Evolutionary conservation across 2,113 vertebrate genomes (phyloP).

Genomic region (Nycticorax nycticorax): DNA sequence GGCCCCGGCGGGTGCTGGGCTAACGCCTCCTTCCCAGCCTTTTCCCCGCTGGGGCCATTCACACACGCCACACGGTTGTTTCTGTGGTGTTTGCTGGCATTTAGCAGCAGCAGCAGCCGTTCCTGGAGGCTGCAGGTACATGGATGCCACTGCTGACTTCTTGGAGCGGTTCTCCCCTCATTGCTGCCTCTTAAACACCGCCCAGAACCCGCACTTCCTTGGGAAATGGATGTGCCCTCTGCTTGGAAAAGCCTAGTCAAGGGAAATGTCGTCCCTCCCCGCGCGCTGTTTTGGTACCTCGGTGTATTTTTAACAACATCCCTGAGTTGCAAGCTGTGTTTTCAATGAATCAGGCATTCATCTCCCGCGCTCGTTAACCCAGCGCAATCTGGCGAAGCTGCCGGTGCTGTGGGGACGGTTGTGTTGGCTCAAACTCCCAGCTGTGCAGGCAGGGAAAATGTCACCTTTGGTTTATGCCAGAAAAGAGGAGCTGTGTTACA

Average conservation of each 20-base stretch:
- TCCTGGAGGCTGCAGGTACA: neutral
- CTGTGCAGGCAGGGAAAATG: neutral
- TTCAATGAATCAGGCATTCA: neutral
- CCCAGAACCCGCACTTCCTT: accelerated
- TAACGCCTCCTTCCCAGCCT: neutral
- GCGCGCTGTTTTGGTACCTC: neutral
- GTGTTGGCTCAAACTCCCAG: neutral
- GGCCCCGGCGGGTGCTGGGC: accelerated
- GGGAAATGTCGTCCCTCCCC: neutral
- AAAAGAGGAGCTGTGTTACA: accelerated
- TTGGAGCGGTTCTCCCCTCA: accelerated
- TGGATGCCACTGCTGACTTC: accelerated
- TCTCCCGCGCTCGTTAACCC: neutral
- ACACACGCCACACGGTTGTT: neutral
- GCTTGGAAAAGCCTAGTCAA: neutral
- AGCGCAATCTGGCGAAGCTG: neutral
- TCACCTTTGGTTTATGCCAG: neutral
- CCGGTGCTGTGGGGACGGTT: neutral
- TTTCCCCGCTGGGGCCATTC: neutral
- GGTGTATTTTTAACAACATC: neutral
- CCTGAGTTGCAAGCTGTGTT: neutral
- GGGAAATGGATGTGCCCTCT: neutral
- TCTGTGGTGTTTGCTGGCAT: neutral
- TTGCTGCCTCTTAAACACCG: accelerated
- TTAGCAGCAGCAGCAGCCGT: neutral